Conservation (phyloP, 2,888 invertebrate genomes). For the Ornithoptera alexandrae region DNA sequence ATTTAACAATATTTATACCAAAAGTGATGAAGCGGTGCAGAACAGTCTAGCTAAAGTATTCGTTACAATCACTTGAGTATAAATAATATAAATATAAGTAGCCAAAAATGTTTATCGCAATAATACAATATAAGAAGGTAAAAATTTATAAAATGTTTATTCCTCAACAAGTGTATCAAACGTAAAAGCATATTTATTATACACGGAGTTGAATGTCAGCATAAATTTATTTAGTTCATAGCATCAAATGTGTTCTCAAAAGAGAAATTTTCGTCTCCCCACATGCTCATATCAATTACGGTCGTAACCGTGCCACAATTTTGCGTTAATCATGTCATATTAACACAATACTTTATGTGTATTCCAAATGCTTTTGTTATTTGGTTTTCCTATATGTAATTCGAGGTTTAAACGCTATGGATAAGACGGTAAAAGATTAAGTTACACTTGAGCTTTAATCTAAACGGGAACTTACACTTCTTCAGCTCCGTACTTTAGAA, state of each 20-base stretch:
- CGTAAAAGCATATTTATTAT: neutral
- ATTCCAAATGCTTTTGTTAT: slow-evolving; percentile 44
- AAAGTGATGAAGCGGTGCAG: too few species aligned
- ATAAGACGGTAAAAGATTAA: slow-evolving; percentile 29
- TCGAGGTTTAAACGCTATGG: slow-evolving; percentile 13
- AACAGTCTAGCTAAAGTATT: too few species aligned
- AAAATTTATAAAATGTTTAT: neutral
- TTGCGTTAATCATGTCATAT: slow-evolving; percentile 52
- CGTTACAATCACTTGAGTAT: neutral
- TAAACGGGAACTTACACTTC: too few species aligned
- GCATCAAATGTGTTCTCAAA: slow-evolving; percentile 32
- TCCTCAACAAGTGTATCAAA: neutral
- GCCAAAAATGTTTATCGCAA: too few species aligned
- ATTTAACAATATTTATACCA: too few species aligned
- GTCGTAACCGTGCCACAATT: slow-evolving; percentile 43
- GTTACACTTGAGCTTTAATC: too few species aligned
- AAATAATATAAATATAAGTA: too few species aligned
- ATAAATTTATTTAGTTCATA: slow-evolving; percentile 7
- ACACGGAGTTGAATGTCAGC: neutral
- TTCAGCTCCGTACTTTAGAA: too few species aligned
- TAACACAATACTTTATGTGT: slow-evolving; percentile 48
- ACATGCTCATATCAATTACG: slow-evolving; percentile 40
- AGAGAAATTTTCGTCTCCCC: slow-evolving; percentile 36
- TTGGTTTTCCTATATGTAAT: slow-evolving; percentile 11
- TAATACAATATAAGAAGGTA: neutral